These are phyloP conservation scores for Macrotis lagotis DNA, from an alignment of 2,113 vertebrate species.

Conservation along the genomic window DNA sequence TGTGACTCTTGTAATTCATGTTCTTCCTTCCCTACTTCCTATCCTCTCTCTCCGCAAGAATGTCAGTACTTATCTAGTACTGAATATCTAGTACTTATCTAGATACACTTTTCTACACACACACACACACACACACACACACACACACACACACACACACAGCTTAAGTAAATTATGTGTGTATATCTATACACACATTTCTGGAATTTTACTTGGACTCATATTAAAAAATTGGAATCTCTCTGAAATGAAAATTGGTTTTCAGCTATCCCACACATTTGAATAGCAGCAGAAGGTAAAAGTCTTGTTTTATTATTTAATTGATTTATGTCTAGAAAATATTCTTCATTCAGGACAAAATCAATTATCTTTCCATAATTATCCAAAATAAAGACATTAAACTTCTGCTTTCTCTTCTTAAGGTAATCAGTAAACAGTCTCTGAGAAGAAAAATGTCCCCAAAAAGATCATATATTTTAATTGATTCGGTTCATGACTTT, in stretches of 20 bases:
- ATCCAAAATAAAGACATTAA: not conserved
- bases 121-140: not conserved
- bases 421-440: not conserved
- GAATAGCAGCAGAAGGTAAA: not conserved
- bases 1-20: not conserved
- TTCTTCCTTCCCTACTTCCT: not conserved
- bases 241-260: constrained; percentile 2
- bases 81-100: too few relatives aligned
- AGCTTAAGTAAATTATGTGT: too few relatives aligned
- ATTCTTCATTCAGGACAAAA: not conserved
- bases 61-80: not conserved
- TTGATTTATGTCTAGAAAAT: not conserved
- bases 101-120: too few relatives aligned
- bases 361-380: not conserved
- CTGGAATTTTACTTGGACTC: not conserved
- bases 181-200: not conserved
- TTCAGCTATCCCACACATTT: constrained; percentile 6
- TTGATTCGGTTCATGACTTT: not conserved
- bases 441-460: not conserved
- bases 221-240: not conserved
- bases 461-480: not conserved
- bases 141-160: not conserved
- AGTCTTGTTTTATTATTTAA: not conserved
- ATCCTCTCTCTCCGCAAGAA: not conserved
- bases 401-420: not conserved